Percentiles rank a stretch among this genome's conserved stretches.
Conservation (phyloP, 2,113 vertebrate species). For the Eretmochelys imbricata region DNA sequence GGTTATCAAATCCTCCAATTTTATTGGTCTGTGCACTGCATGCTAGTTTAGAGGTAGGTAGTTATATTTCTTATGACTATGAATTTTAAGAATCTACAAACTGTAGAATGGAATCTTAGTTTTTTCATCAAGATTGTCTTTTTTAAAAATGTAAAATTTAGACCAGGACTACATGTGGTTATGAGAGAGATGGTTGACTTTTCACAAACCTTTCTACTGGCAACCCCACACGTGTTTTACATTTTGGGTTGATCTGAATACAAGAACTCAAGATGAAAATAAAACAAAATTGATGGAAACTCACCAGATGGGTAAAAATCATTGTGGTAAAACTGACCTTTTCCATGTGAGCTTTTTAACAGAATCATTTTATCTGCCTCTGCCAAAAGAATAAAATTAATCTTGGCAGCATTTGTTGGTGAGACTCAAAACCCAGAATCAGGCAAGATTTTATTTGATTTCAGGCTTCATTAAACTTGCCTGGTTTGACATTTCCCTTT, state of each 20-base stretch:
- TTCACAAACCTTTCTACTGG: background rate
- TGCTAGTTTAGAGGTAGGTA: conserved; percentile 93
- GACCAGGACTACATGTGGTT: background rate
- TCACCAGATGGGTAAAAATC: background rate
- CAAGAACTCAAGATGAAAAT: background rate
- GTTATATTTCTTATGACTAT: conserved; percentile 31
- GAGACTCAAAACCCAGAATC: background rate
- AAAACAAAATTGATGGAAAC: background rate
- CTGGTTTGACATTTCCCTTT: background rate
- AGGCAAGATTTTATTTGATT: background rate
- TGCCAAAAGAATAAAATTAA: background rate
- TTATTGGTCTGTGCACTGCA: conserved; percentile 92
- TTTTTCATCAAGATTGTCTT: background rate
- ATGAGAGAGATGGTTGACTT: fast-evolving
- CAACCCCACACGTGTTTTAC: background rate
- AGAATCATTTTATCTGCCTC: background rate
- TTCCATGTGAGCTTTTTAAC: background rate
- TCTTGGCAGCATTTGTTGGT: background rate
- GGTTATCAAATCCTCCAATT: conserved; percentile 95
- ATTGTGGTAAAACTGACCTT: background rate
- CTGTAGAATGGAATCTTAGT: background rate
- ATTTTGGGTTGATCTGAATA: fast-evolving
- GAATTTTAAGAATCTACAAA: background rate
- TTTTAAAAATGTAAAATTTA: background rate
- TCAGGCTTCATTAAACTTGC: background rate